Conservation (phyloP, 2,888 invertebrate species). For the Phalera bucephala region DNA sequence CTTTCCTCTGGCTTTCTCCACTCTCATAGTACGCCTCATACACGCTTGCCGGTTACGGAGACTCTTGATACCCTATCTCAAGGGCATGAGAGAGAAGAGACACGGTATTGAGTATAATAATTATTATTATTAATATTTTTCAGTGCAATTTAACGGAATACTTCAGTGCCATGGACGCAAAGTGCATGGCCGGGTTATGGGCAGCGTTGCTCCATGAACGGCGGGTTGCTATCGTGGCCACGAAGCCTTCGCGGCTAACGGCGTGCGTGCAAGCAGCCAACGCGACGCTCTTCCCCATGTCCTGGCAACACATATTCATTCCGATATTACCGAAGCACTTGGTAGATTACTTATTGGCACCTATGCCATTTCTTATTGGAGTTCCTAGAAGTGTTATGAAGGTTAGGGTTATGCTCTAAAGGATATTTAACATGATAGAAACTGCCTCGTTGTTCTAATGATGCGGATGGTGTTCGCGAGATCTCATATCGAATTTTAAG, state of each 20-base stretch:
- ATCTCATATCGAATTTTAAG: too few species aligned
- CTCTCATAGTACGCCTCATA: too few species aligned
- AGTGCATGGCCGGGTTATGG: conserved; percentile 97
- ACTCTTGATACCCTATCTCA: too few species aligned
- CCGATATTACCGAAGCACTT: conserved; percentile 95
- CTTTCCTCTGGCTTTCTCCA: too few species aligned
- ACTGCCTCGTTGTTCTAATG: not conserved
- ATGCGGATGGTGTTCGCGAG: too few species aligned
- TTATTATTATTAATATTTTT: too few species aligned
- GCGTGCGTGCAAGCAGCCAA: conserved; percentile 97
- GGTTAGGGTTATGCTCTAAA: conserved; percentile 61
- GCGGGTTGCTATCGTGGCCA: conserved; percentile 95
- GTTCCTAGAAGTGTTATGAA: conserved; percentile 93
- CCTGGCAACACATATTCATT: conserved; percentile 99
- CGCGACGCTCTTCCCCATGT: conserved; percentile 97
- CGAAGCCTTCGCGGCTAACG: conserved; percentile 93
- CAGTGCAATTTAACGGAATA: conserved; percentile 98
- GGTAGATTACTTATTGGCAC: conserved; percentile 95
- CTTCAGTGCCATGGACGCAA: conserved; percentile 97
- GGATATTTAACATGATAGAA: not conserved
- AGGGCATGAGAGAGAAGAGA: too few species aligned
- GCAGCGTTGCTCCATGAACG: conserved; percentile 97
- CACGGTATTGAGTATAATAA: too few species aligned
- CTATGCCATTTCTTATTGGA: conserved; percentile 99
- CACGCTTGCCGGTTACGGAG: too few species aligned